Conservation (phyloP, 2,888 invertebrate species). For the Pandemis heparana region DNA sequence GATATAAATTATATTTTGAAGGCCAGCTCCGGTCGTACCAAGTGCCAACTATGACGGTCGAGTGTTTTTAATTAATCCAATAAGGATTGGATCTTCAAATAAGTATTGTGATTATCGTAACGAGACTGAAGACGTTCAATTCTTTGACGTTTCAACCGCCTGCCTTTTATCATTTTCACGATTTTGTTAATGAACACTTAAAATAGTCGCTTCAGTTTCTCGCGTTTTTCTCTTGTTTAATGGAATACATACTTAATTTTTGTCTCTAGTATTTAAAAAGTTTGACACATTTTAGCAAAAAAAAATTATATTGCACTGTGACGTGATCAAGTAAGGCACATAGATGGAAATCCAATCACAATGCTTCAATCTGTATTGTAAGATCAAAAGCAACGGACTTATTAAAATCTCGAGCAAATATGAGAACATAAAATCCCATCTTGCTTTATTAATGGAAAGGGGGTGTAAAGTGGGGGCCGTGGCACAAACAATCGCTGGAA, state of each 20-base stretch:
- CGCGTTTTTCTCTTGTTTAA: too few species aligned
- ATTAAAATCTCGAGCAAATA: conserved; percentile 39
- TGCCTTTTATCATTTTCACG: background rate
- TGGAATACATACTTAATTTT: too few species aligned
- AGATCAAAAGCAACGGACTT: conserved; percentile 14
- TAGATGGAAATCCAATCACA: background rate
- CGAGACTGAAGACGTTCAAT: background rate
- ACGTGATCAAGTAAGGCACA: background rate
- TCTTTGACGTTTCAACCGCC: background rate
- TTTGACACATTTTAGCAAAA: too few species aligned
- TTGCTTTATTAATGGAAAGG: conserved; percentile 62
- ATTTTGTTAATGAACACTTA: too few species aligned
- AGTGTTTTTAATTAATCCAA: conserved; percentile 17
- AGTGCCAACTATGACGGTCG: background rate
- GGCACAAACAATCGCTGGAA: conserved; percentile 69
- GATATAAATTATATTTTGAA: conserved; percentile 53
- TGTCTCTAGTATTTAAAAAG: too few species aligned
- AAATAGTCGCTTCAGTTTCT: too few species aligned
- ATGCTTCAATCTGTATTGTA: background rate
- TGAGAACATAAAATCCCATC: conserved; percentile 50
- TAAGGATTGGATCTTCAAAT: background rate
- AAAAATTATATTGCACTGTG: background rate
- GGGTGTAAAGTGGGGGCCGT: conserved; percentile 56
- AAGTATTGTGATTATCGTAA: background rate
- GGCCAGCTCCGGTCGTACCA: background rate